Conservation (phyloP, 30 jellyfish, hydroid and myxozoan genomes). For the Chrysaora quinquecirrha region DNA sequence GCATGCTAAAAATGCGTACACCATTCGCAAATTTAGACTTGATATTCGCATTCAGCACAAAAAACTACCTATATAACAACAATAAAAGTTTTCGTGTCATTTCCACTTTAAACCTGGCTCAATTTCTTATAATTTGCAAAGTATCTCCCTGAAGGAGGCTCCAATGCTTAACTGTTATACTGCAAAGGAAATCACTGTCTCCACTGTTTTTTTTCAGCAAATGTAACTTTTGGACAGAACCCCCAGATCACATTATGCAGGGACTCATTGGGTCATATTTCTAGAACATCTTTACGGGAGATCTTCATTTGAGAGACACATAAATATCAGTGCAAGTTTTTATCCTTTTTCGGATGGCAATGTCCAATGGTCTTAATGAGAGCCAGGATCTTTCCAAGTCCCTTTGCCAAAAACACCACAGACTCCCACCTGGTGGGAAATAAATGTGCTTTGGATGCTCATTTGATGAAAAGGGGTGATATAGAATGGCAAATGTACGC, state of each 20-base stretch:
- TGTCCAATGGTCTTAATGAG: conserved; percentile 29
- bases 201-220: conserved; percentile 4
- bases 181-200: conserved; percentile 7
- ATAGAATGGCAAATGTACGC: conserved; percentile 51
- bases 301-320: not conserved
- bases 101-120: too few species aligned
- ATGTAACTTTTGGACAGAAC: conserved; percentile 5
- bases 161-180: conserved; percentile 1
- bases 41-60: too few species aligned
- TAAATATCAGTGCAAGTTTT: not conserved
- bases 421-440: conserved; percentile 35
- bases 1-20: too few species aligned
- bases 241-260: conserved; percentile 12
- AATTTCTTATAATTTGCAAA: not conserved
- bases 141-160: not conserved
- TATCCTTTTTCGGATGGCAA: not conserved
- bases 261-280: conserved; percentile 6
- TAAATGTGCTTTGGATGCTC: conserved; percentile 40
- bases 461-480: conserved; percentile 30
- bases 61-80: too few species aligned
- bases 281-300: conserved; percentile 7
- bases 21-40: too few species aligned
- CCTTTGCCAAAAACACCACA: conserved; percentile 54
- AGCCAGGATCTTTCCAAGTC: conserved; percentile 28
- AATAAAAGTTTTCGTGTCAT: too few species aligned